Base-by-base conservation (phyloP, 92 coral and sea anemone genomes). In the Actinernus sp. region DNA sequence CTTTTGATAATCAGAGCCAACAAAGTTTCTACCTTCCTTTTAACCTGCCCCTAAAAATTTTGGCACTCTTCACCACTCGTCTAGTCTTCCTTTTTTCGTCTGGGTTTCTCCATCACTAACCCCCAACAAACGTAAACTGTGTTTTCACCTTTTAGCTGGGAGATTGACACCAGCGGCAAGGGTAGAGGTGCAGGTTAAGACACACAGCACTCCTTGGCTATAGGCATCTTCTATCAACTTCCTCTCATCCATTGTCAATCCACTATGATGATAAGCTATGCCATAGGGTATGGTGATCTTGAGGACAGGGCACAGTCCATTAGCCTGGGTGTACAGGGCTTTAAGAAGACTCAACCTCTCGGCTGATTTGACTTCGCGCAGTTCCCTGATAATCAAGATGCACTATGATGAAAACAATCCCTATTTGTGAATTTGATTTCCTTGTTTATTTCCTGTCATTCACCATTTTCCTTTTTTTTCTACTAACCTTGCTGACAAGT, bases 121-220 rank as follows among this genome's bases (percentile, higher is more conserved):
- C n/a, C n/a, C n/a, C n/a, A n/a, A n/a, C n/a, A n/a, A n/a, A n/a
- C n/a, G n/a, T n/a, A n/a, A n/a, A n/a, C n/a, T n/a, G n/a, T n/a
- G n/a, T n/a, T n/a, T n/a, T n/a, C 49, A 94, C 98, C 98, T 91
- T 73, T 94, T 94, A 13, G 98, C 98, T 1, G 98, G 98, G 16
- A 94, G 78, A 58, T 94, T 94, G 36, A 94, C 98, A 11, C 98
- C 98, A 1, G 98, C 98, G 17, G 98, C 98, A 7, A 94, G 82
- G 4, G 98, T 94, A n/a, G 98, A 94, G 6, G 98, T 94, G 25
- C 98, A 94, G 3, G 97, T 91, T 25, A 94, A 84, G 17, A 80
- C 79, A 66, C 92, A 94, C 21, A 94, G 59, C 20, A 86, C 84
- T 19, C 98, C 98, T 40, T 87, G 90, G 28, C 93, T 86, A 92